phyloP scores from a whole-genome alignment of 2,797 vertebrate genomes.

The Pantherophis vulpinus region DNA sequence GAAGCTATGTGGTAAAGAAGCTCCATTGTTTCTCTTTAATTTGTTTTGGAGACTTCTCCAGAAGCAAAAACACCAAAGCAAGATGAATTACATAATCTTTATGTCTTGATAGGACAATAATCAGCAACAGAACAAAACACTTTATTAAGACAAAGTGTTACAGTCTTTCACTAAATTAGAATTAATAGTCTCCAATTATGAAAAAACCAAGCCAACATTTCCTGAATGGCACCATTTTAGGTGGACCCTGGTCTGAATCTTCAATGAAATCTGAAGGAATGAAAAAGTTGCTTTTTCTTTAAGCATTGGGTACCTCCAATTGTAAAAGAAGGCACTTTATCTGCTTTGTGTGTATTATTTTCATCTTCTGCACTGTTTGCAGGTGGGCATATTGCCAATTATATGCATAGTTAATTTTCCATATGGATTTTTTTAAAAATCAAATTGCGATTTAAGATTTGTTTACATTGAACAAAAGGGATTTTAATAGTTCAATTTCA shows the following conservation, averaged over 20 bases:
- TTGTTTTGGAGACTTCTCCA: too few relatives aligned
- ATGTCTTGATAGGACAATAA: background rate
- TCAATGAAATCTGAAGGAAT: background rate
- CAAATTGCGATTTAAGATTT: background rate
- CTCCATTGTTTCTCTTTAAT: too few relatives aligned
- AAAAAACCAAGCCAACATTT: background rate
- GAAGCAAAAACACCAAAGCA: background rate
- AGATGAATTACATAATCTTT: background rate
- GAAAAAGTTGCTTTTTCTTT: background rate
- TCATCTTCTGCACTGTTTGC: background rate
- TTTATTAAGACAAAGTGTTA: background rate
- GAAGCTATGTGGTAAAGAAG: too few relatives aligned
- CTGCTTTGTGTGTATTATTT: background rate
- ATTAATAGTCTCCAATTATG: background rate
- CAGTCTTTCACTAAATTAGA: background rate
- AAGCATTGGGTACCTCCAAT: background rate
- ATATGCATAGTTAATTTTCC: background rate
- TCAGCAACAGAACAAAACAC: background rate
- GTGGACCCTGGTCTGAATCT: background rate
- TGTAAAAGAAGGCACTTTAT: background rate
- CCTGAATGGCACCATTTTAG: background rate
- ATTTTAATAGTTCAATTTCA: background rate
- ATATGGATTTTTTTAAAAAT: background rate
- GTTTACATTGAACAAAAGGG: slow-evolving; percentile 5
- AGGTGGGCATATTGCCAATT: background rate